Base-by-base conservation (phyloP, 2,113 vertebrate species). In the Vimba vimba region DNA sequence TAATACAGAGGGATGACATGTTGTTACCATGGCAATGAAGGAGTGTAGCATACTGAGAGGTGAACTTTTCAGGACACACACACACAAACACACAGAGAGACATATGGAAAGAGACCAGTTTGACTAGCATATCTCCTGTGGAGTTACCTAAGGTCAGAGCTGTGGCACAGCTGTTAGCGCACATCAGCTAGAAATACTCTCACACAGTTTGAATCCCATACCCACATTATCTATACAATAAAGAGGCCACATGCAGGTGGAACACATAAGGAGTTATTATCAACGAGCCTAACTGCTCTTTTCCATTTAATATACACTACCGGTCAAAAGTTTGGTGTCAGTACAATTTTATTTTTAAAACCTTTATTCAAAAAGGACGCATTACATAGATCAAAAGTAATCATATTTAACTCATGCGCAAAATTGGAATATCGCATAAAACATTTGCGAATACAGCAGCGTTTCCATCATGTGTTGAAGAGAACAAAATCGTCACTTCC, bases 21-120 rank as follows among this genome's bases (percentile, higher is more conserved):
- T 77, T 47, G 91, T 90, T 87, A 33, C 89, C 83, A 89, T 91
- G 86, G 88, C 33, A 71, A 89, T 74, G 50, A 82, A 73, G 73
- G 33, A 73, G 59, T 68, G 27, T 62, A 17, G 69, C 71, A 55
- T 30, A 5, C 57, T 36, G 80, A 83, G 25, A 45, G 79, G 74
- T 84, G 45, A 85, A 79, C 33, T 60, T 68, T 57, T 62, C 36
- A 66, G 43, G 45, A 62, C 6, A 50, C 39, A 59, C 15, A 69
- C 66, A 39, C 68, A 55, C 6, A 47, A 36, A 59, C 15, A 39
- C 0, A 27, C 21, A 75, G 11, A 50, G 4, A 86, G 15, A 77
- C 75, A 33, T 68, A 39, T 21, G 4, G 52, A 36, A 57, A 83
- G 62, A 84, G 27, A 66, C 23, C 13, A 50, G 71, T 74, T n/a